These are phyloP conservation scores for Alviniconcha strummeri DNA, from an alignment of 2,888 invertebrate genomes.

Conservation along the genomic window DNA sequence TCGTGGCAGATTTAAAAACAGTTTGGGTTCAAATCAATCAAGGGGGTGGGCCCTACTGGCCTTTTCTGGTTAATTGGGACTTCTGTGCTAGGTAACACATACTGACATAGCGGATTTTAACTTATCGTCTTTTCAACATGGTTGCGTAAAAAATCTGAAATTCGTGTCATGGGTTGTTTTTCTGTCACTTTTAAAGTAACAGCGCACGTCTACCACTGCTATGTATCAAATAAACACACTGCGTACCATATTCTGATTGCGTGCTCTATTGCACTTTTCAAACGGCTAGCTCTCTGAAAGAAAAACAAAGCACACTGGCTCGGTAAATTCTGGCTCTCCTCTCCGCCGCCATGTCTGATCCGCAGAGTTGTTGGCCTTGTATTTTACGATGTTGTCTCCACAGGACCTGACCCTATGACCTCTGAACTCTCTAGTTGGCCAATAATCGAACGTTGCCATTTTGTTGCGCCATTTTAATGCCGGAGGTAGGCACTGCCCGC, in stretches of 20 bases:
- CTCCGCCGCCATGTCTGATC: conserved; percentile 63
- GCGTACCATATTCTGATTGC: not conserved
- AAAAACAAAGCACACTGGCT: conserved; percentile 59
- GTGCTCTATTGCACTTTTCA: conserved; percentile 25
- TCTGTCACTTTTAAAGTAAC: not conserved
- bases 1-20: too few species aligned
- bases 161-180: not conserved
- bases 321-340: conserved; percentile 54
- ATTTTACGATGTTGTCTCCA: not conserved
- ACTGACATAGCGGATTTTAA: not conserved
- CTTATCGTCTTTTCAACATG: not conserved
- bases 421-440: too few species aligned
- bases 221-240: too few species aligned
- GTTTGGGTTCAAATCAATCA: too few species aligned
- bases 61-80: too few species aligned
- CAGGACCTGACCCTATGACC: too few species aligned
- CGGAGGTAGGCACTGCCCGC: too few species aligned
- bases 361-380: not conserved
- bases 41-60: too few species aligned
- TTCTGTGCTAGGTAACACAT: too few species aligned
- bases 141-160: not conserved
- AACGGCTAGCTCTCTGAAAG: conserved; percentile 62
- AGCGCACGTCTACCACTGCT: too few species aligned
- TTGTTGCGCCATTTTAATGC: too few species aligned
- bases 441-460: too few species aligned